Conservation (phyloP, 2,113 vertebrate genomes). For the Percina caprodes region DNA sequence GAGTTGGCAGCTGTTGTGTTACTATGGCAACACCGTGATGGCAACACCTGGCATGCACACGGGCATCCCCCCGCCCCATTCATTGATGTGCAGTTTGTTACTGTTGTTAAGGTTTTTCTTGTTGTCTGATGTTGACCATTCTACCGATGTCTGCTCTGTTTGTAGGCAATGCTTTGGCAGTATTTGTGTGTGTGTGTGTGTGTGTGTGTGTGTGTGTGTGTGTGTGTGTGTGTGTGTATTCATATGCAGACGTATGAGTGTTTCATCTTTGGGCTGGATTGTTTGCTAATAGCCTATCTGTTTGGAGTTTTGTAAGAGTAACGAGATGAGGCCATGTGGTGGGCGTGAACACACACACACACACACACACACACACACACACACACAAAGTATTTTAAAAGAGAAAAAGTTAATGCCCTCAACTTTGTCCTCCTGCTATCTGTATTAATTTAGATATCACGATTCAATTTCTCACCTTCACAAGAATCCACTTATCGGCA, state of each 20-base stretch:
- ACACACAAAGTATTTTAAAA: too few species aligned
- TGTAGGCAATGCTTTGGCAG: background rate
- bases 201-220: background rate
- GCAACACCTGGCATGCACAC: conserved; percentile 23
- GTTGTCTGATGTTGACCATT: background rate
- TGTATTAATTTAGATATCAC: background rate
- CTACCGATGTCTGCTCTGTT: background rate
- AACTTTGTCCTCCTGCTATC: too few species aligned
- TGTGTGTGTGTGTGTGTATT: background rate
- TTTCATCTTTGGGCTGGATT: conserved; percentile 20
- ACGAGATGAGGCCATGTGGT: conserved; percentile 32
- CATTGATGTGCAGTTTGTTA: background rate
- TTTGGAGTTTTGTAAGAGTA: conserved; percentile 26
- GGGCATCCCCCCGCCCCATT: background rate
- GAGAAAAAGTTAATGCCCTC: too few species aligned
- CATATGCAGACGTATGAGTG: conserved; percentile 23
- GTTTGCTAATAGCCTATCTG: conserved; percentile 54
- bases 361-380: too few species aligned
- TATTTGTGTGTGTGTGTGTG: background rate
- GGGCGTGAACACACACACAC: background rate
- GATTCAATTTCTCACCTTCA: conserved; percentile 1
- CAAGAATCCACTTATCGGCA: background rate
- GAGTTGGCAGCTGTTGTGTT: conserved; percentile 59
- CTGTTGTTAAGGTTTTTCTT: conserved; percentile 15
- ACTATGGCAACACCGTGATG: conserved; percentile 1